Evolutionary conservation across 2,113 vertebrate species (phyloP), one percentile per base, ranked within the genome.

Genomic region (Pluvialis apricaria): DNA sequence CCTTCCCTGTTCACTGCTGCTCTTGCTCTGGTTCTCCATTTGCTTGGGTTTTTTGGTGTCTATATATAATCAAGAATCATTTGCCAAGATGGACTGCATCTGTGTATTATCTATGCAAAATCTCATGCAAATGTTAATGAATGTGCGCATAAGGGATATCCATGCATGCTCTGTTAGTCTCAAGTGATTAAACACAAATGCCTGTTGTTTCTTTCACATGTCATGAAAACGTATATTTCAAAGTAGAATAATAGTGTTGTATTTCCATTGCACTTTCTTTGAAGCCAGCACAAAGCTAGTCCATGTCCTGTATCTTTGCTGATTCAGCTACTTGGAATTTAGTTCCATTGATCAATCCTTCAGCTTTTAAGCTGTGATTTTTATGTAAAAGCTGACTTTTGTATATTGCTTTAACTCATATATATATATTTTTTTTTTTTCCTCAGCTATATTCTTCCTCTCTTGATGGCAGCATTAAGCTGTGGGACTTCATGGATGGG

Each of bases 401-500:
- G 47, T 51, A 6, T 15, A 20, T 54, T 80, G 21, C 6, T 54
- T 4, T 91, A 34, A 24, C 14, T 34, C 54, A 15, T n/a, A n/a
- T n/a, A n/a, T n/a, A n/a, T n/a, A n/a, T n/a, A 6, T 0, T 51
- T 25, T 88, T 73, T 57, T 82, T 52, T 72, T 38, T 40, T 6
- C 62, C 96, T 94, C 96, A 99, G 99, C 98, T 98, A 1, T 99
- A 99, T 94, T 99, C 99, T 52, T 99, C 97, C 55, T 99, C 99
- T 81, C 73, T 97, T 75, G 99, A 99, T 98, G 99, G 99, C 97
- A 99, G 98, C 45, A 90, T 99, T 96, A 99, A 98, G 80, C 97
- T 99, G 13, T 99, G 99, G 99, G 99, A 99, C 98, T 99, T 99
- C 96, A 97, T 98, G 73, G 99, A 99, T 83, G 99, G 99, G 31